Evolutionary conservation across 2,797 vertebrate species (phyloP).

Genomic region (Gambusia yucatana): DNA sequence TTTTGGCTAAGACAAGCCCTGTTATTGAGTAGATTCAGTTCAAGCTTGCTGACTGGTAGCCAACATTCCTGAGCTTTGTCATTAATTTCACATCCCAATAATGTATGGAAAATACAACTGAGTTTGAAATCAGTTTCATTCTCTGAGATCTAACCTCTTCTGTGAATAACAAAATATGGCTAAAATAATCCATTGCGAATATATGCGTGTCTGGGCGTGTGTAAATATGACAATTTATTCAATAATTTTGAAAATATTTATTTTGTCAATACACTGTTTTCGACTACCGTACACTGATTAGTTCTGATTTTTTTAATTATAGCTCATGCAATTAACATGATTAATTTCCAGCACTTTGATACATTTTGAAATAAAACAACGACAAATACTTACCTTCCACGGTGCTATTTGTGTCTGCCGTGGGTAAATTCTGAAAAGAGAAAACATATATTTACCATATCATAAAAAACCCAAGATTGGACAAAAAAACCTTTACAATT

Average conservation of each 20-base stretch:
- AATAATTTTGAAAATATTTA: not conserved
- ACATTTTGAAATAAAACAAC: conserved; percentile 6
- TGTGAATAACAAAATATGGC: conserved; percentile 1
- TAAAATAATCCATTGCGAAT: not conserved
- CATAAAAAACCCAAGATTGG: not conserved
- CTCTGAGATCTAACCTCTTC: not conserved
- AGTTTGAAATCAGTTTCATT: conserved; percentile 5
- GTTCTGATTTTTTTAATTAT: not conserved
- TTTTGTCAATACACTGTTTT: not conserved
- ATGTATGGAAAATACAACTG: conserved; percentile 4
- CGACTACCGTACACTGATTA: not conserved
- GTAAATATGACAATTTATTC: not conserved
- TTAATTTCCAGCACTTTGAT: not conserved
- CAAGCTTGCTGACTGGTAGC: conserved; percentile 12
- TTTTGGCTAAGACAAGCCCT: conserved; percentile 26
- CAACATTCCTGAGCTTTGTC: conserved; percentile 4
- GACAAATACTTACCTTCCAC: conserved; percentile 73
- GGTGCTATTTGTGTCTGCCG: conserved; percentile 66
- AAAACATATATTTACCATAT: not conserved
- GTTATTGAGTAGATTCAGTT: conserved; percentile 14
- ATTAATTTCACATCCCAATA: conserved; percentile 23
- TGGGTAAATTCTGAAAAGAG: conserved; percentile 76
- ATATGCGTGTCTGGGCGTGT: too few relatives aligned
- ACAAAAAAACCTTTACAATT: not conserved
- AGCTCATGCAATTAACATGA: not conserved